These are phyloP conservation scores for Cyclophora albipunctata DNA, from an alignment of 2,888 invertebrate species.

Conservation along the genomic window DNA sequence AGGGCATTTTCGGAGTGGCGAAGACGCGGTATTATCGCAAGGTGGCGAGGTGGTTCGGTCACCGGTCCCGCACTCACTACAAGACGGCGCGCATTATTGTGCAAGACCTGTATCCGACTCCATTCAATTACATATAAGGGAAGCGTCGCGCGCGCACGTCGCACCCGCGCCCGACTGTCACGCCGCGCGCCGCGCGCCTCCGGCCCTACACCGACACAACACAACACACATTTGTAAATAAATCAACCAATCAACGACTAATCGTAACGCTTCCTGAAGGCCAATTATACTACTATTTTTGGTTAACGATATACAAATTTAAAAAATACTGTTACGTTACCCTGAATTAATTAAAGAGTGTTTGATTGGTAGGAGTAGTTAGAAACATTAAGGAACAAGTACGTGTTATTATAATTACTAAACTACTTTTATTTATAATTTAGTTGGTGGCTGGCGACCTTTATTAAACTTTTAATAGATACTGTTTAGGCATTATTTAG, in stretches of 20 bases:
- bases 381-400: no score
- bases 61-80: constrained; percentile 12
- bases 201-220: constrained; percentile 21
- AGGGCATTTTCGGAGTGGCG: constrained; percentile 2
- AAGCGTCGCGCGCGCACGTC: constrained; percentile 53
- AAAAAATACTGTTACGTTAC: no score
- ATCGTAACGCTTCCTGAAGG: constrained; percentile 11
- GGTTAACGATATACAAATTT: background rate
- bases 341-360: no score
- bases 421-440: no score
- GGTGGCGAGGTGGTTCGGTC: no score
- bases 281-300: constrained; percentile 3
- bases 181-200: background rate
- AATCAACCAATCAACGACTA: constrained; percentile 25
- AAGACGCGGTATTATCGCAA: constrained; percentile 3
- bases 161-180: constrained; percentile 36
- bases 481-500: no score
- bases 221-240: constrained; percentile 15
- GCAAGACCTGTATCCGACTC: constrained; percentile 61
- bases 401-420: no score
- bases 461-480: no score
- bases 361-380: no score
- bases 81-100: constrained; percentile 49
- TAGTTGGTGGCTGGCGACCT: no score
- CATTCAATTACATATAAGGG: constrained; percentile 73